Conservation (phyloP, 2,113 vertebrate species). For the Xenopus borealis region DNA sequence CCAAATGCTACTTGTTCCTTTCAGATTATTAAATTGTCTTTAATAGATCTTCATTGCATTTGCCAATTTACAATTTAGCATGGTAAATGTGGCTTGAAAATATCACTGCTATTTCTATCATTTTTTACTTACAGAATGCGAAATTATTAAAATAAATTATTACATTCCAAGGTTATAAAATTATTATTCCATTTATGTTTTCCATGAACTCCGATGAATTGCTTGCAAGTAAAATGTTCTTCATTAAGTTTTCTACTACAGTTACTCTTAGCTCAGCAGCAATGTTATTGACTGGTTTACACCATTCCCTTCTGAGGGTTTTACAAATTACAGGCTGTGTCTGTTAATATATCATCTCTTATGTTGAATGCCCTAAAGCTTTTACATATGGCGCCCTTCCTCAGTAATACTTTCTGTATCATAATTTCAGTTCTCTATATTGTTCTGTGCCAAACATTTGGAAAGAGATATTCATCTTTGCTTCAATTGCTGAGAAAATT, state of each 20-base stretch:
- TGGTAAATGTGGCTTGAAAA: constrained; percentile 21
- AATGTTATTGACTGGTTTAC: background rate
- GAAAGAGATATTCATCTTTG: no score
- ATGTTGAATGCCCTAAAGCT: no score
- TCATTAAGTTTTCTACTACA: background rate
- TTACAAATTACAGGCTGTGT: no score
- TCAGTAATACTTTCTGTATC: no score
- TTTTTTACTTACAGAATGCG: constrained; percentile 2
- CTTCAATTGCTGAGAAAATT: no score
- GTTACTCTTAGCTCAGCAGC: background rate
- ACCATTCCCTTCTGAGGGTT: no score
- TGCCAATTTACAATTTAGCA: constrained; percentile 27
- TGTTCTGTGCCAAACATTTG: no score
- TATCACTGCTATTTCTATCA: constrained; percentile 9
- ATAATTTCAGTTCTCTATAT: no score
- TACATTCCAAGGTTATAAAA: background rate
- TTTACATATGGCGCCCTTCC: no score
- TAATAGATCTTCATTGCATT: constrained; percentile 23
- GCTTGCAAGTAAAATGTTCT: constrained; percentile 16
- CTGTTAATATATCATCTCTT: no score
- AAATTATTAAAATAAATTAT: constrained; percentile 21
- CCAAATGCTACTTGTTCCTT: constrained; percentile 12
- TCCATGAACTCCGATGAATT: background rate
- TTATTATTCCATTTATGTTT: constrained; percentile 13
- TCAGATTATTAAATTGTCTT: constrained; percentile 4